phyloP scores from a whole-genome alignment of 1,140 invertebrate genomes.

The Uloborus diversus region DNA sequence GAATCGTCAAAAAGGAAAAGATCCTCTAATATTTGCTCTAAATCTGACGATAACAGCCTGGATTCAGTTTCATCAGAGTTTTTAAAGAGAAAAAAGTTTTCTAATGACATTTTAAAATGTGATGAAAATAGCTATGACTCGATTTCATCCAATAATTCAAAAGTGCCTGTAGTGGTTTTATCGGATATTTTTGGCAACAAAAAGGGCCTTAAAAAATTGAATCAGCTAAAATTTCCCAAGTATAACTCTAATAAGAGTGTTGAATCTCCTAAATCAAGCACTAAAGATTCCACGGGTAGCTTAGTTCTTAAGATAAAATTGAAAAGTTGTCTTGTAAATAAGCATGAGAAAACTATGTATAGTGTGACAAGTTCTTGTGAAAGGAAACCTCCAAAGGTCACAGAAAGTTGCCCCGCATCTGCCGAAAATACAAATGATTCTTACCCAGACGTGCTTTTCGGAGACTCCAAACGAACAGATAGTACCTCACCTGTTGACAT shows the following conservation, averaged over 20 bases:
- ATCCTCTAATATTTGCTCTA: too few species aligned
- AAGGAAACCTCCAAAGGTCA: not conserved
- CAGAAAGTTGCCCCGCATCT: not conserved
- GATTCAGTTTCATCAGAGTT: too few species aligned
- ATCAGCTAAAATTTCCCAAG: conserved; percentile 45
- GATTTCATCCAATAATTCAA: conserved; percentile 4
- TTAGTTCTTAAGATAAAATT: conserved; percentile 43
- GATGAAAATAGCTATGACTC: not conserved
- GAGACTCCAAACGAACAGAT: not conserved
- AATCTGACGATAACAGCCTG: too few species aligned
- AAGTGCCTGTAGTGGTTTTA: conserved; percentile 45
- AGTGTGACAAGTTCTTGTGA: conserved; percentile 9
- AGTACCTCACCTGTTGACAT: not conserved
- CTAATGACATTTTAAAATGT: not conserved
- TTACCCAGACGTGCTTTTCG: not conserved
- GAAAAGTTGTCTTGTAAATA: conserved; percentile 9
- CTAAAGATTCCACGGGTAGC: conserved; percentile 7
- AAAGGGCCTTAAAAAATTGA: conserved; percentile 22
- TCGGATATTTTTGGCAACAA: conserved; percentile 32
- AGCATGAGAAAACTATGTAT: conserved; percentile 27
- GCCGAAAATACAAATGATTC: not conserved
- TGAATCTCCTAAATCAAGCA: not conserved
- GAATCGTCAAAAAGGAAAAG: too few species aligned
- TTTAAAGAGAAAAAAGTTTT: too few species aligned
- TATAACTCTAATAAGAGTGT: too few species aligned